phyloP scores from a whole-genome alignment of 2,113 vertebrate species.

The Dipodomys spectabilis region DNA sequence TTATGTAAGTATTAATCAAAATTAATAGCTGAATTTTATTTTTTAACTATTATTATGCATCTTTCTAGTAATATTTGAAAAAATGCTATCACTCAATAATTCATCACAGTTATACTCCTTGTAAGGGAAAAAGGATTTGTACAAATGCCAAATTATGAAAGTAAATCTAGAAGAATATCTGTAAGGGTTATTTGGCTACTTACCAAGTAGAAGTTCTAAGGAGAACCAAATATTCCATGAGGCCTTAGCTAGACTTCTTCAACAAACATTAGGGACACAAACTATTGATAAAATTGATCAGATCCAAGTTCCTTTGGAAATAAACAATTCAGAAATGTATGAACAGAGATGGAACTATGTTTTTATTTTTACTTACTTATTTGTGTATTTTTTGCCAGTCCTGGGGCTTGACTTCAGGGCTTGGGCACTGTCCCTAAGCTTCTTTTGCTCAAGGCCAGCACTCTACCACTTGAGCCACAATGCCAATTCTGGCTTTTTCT shows the following conservation, averaged over 20 bases:
- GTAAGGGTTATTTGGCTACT: neutral
- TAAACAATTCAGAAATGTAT: constrained; percentile 24
- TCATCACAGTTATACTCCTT: neutral
- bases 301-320: constrained; percentile 3
- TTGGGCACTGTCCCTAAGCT: too few species aligned
- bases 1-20: constrained; percentile 89
- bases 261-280: neutral
- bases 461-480: too few species aligned
- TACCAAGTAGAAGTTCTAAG: neutral
- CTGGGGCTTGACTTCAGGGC: too few species aligned
- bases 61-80: neutral
- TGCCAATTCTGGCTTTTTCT: too few species aligned
- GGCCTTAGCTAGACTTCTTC: constrained; percentile 2
- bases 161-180: constrained; percentile 10
- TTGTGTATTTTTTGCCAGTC: too few species aligned
- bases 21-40: constrained; percentile 1
- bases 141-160: constrained; percentile 30
- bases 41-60: neutral
- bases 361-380: constrained; percentile 32
- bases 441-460: too few species aligned
- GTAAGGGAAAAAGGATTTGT: constrained; percentile 39
- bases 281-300: neutral
- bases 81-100: constrained; percentile 37
- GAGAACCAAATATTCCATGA: neutral
- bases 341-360: neutral